Evolutionary conservation across 2,888 invertebrate species (phyloP).

Genomic region (Plebejus anna): DNA sequence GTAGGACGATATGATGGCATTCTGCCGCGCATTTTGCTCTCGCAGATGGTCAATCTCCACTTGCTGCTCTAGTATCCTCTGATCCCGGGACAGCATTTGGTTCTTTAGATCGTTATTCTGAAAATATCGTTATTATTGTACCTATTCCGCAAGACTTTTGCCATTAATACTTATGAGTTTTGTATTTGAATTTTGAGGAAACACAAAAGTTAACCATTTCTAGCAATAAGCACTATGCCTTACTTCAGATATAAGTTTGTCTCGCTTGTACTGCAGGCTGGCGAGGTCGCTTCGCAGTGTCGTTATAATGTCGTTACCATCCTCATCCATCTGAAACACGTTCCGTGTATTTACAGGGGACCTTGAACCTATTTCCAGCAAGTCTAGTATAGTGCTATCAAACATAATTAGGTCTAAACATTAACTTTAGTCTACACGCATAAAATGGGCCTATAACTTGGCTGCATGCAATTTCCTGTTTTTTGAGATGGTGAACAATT

Average conservation of each 20-base stretch:
- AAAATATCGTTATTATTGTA: conserved; percentile 38
- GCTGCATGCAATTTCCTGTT: neutral
- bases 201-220: too few relatives aligned
- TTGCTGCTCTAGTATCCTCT: conserved; percentile 86
- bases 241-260: conserved; percentile 88
- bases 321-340: conserved; percentile 76
- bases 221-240: conserved; percentile 39
- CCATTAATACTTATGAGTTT: neutral
- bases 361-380: neutral
- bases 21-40: conserved; percentile 91
- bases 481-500: neutral
- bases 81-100: conserved; percentile 84
- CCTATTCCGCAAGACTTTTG: neutral
- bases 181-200: too few relatives aligned
- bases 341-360: neutral
- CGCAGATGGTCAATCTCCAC: conserved; percentile 88
- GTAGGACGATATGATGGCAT: conserved; percentile 88
- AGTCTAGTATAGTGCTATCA: neutral
- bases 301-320: conserved; percentile 84
- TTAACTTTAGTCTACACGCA: neutral
- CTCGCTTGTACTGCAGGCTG: conserved; percentile 90
- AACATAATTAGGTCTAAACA: neutral
- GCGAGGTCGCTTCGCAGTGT: conserved; percentile 90
- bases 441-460: too few relatives aligned
- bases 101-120: conserved; percentile 86